Conservation (phyloP, 92 coral and sea anemone species). For the Virgularia gustaviana region DNA sequence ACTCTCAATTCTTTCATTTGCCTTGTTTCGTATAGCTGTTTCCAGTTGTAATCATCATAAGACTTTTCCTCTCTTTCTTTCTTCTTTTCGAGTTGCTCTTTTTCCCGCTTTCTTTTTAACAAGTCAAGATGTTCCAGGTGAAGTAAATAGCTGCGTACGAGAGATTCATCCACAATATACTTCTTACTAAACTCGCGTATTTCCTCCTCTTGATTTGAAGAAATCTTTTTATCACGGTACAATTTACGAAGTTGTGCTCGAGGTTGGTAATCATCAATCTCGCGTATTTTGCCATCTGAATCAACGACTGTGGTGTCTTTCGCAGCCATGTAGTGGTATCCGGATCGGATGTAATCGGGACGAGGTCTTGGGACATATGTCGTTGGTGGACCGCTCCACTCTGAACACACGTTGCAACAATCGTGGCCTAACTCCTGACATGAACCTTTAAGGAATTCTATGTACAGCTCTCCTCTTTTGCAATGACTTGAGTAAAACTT, state of each 20-base stretch:
- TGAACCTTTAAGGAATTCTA: conserved; percentile 50
- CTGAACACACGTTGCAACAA: conserved; percentile 47
- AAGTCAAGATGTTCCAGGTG: conserved; percentile 57
- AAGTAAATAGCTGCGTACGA: conserved; percentile 36
- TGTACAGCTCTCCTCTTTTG: conserved; percentile 54
- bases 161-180: conserved; percentile 52
- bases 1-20: conserved; percentile 41
- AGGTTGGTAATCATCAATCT: conserved; percentile 58
- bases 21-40: conserved; percentile 43
- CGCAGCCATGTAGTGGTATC: conserved; percentile 55
- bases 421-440: conserved; percentile 29
- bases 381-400: conserved; percentile 49
- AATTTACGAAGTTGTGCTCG: conserved; percentile 43
- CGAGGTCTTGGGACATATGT: conserved; percentile 55
- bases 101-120: conserved; percentile 46
- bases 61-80: conserved; percentile 43
- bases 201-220: no score
- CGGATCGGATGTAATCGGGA: conserved; percentile 43
- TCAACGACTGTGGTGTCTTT: conserved; percentile 35
- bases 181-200: conserved; percentile 43
- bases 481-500: conserved; percentile 31
- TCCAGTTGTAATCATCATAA: conserved; percentile 46
- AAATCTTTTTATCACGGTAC: conserved; percentile 15
- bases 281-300: conserved; percentile 12
- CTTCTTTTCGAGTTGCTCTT: conserved; percentile 33